phyloP scores from a whole-genome alignment of 2,888 invertebrate genomes.

The Tholera decimalis region DNA sequence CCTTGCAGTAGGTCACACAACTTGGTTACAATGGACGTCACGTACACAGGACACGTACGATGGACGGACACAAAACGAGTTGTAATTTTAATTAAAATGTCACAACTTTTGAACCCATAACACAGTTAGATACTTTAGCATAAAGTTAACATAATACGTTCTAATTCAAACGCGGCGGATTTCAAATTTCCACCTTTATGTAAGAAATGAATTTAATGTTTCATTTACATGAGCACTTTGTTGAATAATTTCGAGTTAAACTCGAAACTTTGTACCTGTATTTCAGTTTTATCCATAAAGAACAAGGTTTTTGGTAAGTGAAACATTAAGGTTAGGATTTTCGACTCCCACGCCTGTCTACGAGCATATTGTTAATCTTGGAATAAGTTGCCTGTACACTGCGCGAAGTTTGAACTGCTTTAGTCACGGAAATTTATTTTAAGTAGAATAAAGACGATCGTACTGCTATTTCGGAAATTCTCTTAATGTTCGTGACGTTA shows the following conservation, averaged over 20 bases:
- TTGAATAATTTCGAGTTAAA: slow-evolving; percentile 50
- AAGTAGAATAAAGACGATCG: slow-evolving; percentile 23
- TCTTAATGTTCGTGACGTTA: slow-evolving; percentile 27
- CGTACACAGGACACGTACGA: slow-evolving; percentile 80
- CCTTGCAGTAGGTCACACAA: slow-evolving; percentile 66
- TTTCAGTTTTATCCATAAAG: slow-evolving; percentile 46
- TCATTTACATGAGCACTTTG: slow-evolving; percentile 52
- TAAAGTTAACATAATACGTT: slow-evolving; percentile 62
- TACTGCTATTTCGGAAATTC: slow-evolving; percentile 12
- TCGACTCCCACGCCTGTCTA: slow-evolving; percentile 34
- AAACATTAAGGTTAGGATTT: slow-evolving; percentile 53
- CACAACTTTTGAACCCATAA: slow-evolving; percentile 82
- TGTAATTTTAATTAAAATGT: slow-evolving; percentile 88
- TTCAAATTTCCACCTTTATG: slow-evolving; percentile 47
- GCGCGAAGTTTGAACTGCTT: slow-evolving; percentile 28
- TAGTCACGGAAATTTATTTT: slow-evolving; percentile 37
- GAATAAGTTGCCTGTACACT: slow-evolving; percentile 43
- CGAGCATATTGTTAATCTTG: slow-evolving; percentile 37
- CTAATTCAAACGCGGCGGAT: slow-evolving; percentile 48
- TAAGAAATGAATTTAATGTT: slow-evolving; percentile 58
- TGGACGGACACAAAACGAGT: slow-evolving; percentile 80
- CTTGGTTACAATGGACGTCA: slow-evolving; percentile 81
- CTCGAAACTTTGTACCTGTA: slow-evolving; percentile 44
- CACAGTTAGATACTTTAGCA: slow-evolving; percentile 70
- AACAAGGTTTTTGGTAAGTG: slow-evolving; percentile 46